Conservation (phyloP, 2,113 vertebrate species). For the Callipepla squamata region DNA sequence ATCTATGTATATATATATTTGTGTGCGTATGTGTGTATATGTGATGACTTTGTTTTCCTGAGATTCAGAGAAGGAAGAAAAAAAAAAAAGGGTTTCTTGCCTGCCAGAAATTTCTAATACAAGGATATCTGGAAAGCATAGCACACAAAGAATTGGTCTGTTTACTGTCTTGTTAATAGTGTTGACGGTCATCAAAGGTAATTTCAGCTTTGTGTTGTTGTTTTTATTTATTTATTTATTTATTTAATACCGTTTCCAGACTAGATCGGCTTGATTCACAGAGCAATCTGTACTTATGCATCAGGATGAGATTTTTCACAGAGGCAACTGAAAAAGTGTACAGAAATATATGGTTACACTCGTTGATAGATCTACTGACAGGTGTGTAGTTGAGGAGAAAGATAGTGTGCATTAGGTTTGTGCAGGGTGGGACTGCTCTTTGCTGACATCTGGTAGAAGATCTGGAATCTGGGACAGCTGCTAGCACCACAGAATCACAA, state of each 20-base stretch:
- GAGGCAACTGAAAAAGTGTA: not conserved
- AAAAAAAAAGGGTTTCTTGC: not conserved
- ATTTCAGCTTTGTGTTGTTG: not conserved
- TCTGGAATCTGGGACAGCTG: constrained; percentile 51
- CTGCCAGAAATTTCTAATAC: not conserved
- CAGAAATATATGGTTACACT: not conserved
- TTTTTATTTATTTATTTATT: not conserved
- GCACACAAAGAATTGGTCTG: not conserved
- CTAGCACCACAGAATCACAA: constrained; percentile 16
- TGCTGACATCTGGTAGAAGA: constrained; percentile 51
- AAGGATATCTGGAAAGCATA: not conserved
- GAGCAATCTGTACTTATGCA: not conserved
- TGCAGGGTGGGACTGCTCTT: not conserved
- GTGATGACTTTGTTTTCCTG: not conserved
- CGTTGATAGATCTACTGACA: constrained; percentile 27
- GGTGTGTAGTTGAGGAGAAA: constrained; percentile 27
- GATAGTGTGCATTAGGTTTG: not conserved
- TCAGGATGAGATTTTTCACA: not conserved
- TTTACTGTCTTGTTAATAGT: not conserved
- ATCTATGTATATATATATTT: not conserved
- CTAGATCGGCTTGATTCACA: not conserved
- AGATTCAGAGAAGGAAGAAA: not conserved
- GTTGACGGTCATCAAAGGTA: not conserved
- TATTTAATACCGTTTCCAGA: not conserved
- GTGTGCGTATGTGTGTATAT: not conserved